Evolutionary conservation across 2,113 vertebrate species (phyloP), one percentile per base, ranked within the genome.

Genomic region (Scolopax mira): DNA sequence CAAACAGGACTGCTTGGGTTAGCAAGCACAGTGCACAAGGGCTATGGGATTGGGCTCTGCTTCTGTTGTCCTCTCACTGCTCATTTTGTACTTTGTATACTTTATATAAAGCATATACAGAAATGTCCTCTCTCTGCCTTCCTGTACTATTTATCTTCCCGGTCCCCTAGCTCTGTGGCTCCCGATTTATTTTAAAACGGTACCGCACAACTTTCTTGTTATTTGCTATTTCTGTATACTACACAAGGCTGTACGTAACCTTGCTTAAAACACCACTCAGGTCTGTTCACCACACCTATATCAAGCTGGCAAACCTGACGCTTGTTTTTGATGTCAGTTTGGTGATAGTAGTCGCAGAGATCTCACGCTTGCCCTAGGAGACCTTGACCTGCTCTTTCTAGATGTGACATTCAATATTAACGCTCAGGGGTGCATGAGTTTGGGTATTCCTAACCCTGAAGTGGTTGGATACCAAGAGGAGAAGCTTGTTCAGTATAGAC

Each of bases 31-130:
- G 21, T 4, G n/a, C 5, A 0, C 15, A 2, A 9, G 19, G 25
- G 33, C 61, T 5, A 0, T 2, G 21, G 18, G 14, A 14, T 1
- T 23, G 28, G 48, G 41, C 14, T 35, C 48, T 31, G 83, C 21
- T 24, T 39, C 4, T 0, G 0, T 0, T 5, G 17, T 9, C 23
- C 2, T 10, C 7, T 30, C 46, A 2, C 65, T 42, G 58, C 49
- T 30, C 1, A 0, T 46, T n/a, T 33, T 37, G 13, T 25, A 10
- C 16, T 1, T 5, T 9, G 14, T 25, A 0, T 28, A 2, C 46
- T 60, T 67, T 42, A 11, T 17, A 23, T 18, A 44, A 57, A 58
- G 8, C 39, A 3, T 0, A 4, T 44, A n/a, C 25, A 18, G 33
- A 64, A 49, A 14, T 18, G 2, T 18, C 4, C 2, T 18, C n/a